Conservation (phyloP, 2,113 vertebrate genomes). For the Aptenodytes forsteri region DNA sequence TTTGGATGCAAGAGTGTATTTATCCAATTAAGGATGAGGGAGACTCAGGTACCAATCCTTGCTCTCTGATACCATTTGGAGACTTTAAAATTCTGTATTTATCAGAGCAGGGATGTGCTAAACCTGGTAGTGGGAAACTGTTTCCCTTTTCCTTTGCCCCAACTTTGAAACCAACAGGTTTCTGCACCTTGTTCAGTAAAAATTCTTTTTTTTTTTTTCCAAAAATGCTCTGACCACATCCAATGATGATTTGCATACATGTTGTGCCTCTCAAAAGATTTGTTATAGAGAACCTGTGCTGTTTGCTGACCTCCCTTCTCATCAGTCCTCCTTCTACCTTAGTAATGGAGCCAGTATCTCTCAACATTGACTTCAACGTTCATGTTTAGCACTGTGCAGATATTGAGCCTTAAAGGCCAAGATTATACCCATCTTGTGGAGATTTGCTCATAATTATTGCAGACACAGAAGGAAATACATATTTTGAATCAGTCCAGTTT, state of each 20-base stretch:
- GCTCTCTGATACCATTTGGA: not conserved
- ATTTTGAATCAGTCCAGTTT: not conserved
- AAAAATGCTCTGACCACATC: not conserved
- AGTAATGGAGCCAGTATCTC: not conserved
- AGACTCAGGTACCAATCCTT: not conserved
- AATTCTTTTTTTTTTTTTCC: not conserved
- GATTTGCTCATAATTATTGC: not conserved
- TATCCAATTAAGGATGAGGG: not conserved
- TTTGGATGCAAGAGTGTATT: not conserved
- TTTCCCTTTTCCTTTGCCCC: not conserved
- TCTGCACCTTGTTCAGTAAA: not conserved
- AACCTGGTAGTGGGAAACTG: not conserved
- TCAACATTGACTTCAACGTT: not conserved
- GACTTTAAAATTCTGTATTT: not conserved
- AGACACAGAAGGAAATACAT: not conserved
- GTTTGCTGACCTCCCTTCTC: not conserved
- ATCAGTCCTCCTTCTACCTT: not conserved
- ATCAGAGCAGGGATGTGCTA: not conserved
- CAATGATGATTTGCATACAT: not conserved
- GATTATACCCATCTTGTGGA: not conserved
- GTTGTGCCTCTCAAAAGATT: not conserved
- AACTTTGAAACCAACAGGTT: not conserved
- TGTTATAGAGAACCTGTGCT: not conserved
- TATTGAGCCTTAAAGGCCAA: not conserved
- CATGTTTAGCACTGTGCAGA: not conserved